Conservation (phyloP, 2,113 vertebrate species). For the Zootoca vivipara region DNA sequence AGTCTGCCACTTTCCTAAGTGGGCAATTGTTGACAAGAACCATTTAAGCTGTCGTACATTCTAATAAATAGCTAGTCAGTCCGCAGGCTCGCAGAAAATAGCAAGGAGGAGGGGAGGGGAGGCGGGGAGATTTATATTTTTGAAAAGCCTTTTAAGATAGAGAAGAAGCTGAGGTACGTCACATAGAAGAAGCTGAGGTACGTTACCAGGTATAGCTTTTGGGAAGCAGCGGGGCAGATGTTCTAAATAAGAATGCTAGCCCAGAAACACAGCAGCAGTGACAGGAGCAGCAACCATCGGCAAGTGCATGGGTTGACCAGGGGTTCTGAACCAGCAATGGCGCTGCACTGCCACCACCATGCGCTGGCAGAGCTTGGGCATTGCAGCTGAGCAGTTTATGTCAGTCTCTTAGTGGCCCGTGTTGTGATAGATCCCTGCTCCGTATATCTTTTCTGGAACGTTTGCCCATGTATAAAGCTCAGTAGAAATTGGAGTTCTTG, state of each 20-base stretch:
- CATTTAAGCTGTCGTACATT: slow-evolving; percentile 45
- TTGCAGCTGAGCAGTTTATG: background rate
- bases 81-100: slow-evolving; percentile 24
- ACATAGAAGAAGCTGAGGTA: slow-evolving; percentile 41
- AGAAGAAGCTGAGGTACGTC: slow-evolving; percentile 34
- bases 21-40: slow-evolving; percentile 44
- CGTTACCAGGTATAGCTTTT: slow-evolving; percentile 19
- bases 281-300: background rate
- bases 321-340: background rate
- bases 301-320: background rate
- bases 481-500: too few relatives aligned
- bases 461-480: background rate
- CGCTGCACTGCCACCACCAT: background rate
- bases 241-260: slow-evolving; percentile 33
- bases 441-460: background rate
- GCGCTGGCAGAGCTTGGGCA: background rate
- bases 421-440: too few relatives aligned
- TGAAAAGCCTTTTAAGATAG: slow-evolving; percentile 41
- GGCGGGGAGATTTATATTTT: background rate
- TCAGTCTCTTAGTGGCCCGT: background rate
- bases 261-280: slow-evolving; percentile 11
- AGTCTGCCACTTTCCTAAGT: slow-evolving; percentile 39
- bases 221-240: slow-evolving; percentile 26
- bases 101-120: background rate
- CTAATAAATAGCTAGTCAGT: slow-evolving; percentile 45